Conservation (phyloP, 2,113 vertebrate species). For the Seriola rivoliana region DNA sequence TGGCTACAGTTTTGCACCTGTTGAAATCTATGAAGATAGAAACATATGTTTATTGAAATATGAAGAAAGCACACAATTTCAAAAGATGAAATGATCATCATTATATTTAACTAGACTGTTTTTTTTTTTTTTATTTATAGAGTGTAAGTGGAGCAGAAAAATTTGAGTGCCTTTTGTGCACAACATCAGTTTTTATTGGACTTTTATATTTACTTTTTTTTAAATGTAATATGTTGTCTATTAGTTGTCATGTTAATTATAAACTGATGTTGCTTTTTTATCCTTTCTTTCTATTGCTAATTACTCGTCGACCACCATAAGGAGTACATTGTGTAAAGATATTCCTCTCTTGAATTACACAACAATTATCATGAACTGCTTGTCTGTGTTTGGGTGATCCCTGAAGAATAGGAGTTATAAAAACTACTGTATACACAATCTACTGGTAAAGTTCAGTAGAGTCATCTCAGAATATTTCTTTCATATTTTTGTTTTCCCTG, state of each 20-base stretch:
- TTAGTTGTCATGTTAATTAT: constrained; percentile 68
- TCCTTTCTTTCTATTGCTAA: constrained; percentile 43
- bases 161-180: constrained; percentile 83
- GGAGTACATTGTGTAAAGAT: constrained; percentile 38
- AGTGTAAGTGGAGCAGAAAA: constrained; percentile 57
- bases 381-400: constrained; percentile 32
- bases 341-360: constrained; percentile 10
- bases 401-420: constrained; percentile 28
- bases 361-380: constrained; percentile 46
- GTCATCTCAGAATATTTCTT: constrained; percentile 65
- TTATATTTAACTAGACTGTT: constrained; percentile 65
- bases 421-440: constrained; percentile 71
- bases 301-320: constrained; percentile 29
- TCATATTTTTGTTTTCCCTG: constrained; percentile 36
- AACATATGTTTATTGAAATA: constrained; percentile 36
- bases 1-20: constrained; percentile 47
- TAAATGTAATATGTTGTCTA: constrained; percentile 63
- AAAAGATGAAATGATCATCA: constrained; percentile 46
- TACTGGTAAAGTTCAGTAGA: constrained; percentile 59
- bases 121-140: constrained; percentile 76
- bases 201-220: constrained; percentile 77
- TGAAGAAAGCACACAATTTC: constrained; percentile 67
- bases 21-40: constrained; percentile 45
- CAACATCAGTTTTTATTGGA: constrained; percentile 75
- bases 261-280: constrained; percentile 65